Conservation (phyloP, 2,888 invertebrate species). For the Osedax fenrisi region DNA sequence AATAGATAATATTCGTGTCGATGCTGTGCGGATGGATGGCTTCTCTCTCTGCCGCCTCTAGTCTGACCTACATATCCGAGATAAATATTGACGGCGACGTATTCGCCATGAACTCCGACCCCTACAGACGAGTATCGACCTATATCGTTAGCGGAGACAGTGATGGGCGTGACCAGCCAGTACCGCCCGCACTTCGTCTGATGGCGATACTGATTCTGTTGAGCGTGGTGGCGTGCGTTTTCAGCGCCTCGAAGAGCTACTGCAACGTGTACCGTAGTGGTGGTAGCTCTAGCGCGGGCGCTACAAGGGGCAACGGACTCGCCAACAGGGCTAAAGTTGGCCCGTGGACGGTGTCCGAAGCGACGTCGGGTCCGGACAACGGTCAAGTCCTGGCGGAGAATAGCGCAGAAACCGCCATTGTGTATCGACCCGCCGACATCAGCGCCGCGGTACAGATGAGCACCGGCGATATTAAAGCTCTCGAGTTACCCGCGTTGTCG, state of each 20-base stretch:
- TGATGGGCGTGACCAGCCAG: background rate
- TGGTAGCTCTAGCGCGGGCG: background rate
- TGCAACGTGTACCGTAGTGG: background rate
- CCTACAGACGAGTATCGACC: background rate
- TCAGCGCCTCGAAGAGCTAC: background rate
- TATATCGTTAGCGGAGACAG: background rate
- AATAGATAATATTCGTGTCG: background rate
- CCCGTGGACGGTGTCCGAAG: background rate
- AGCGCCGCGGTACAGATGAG: background rate
- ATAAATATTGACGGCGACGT: background rate
- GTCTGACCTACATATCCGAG: background rate
- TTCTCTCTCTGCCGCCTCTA: background rate
- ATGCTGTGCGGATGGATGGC: background rate
- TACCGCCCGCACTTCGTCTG: background rate
- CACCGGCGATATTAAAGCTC: background rate
- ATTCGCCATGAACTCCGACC: background rate
- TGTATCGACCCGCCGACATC: background rate
- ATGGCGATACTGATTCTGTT: background rate
- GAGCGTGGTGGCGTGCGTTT: background rate
- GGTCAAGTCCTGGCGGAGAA: background rate
- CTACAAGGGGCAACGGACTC: no score
- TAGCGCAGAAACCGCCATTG: no score
- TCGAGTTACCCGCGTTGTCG: background rate
- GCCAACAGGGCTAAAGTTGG: no score
- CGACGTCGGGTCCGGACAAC: background rate